Conservation (phyloP, 2,113 vertebrate genomes). For the Shinisaurus crocodilurus region DNA sequence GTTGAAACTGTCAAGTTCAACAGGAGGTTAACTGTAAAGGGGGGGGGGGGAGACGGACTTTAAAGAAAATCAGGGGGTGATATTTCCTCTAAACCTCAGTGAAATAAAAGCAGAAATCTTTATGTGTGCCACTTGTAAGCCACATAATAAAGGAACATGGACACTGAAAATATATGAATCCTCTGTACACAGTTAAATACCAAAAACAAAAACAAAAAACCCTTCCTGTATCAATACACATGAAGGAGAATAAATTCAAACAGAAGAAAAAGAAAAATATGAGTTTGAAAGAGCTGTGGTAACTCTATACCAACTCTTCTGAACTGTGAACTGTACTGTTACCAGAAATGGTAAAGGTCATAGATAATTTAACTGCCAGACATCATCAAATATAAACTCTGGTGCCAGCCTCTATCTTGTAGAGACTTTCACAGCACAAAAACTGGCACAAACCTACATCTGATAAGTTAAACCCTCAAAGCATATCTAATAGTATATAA, state of each 20-base stretch:
- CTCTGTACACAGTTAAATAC: background rate
- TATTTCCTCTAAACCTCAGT: conserved; percentile 1
- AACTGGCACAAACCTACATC: background rate
- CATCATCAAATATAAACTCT: background rate
- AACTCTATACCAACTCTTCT: background rate
- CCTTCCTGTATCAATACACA: conserved; percentile 4
- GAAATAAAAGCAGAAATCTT: conserved; percentile 25
- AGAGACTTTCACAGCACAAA: background rate
- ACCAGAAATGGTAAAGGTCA: background rate
- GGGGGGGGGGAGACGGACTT: background rate
- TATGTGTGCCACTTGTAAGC: too few relatives aligned
- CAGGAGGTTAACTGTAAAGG: conserved; percentile 45
- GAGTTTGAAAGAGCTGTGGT: background rate
- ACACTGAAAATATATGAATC: background rate
- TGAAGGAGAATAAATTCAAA: background rate
- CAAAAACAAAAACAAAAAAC: too few relatives aligned
- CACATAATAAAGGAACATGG: background rate
- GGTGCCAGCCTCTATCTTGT: background rate
- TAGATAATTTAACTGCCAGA: background rate
- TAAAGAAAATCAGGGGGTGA: background rate
- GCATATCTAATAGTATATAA: background rate
- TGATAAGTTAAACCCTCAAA: conserved; percentile 8
- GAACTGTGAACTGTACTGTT: background rate
- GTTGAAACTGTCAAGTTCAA: conserved; percentile 39
- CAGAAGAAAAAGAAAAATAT: background rate